Percentiles rank a stretch among this genome's conserved stretches.
Evolutionary conservation across 2,888 invertebrate species (phyloP).

Genomic region (Xylota sylvarum): DNA sequence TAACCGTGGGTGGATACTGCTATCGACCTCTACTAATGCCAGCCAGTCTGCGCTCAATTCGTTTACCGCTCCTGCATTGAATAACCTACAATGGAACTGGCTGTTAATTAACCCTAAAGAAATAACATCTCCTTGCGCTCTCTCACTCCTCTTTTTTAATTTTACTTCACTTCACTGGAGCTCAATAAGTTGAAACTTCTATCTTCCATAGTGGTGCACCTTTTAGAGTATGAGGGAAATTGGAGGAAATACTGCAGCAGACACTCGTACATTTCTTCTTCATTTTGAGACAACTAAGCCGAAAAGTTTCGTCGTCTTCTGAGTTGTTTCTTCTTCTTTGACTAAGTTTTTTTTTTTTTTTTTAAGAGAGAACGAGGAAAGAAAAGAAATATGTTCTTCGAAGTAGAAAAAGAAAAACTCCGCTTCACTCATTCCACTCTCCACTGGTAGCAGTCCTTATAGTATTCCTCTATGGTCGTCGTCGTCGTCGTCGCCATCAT

Average conservation of each 20-base stretch:
- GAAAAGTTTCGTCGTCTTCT: conserved; percentile 71
- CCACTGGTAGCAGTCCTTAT: conserved; percentile 15
- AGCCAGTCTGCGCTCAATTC: conserved; percentile 25
- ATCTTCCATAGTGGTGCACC: conserved; percentile 29
- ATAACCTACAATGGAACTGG: conserved; percentile 55
- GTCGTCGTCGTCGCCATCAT: conserved; percentile 42
- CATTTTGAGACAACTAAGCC: conserved; percentile 71
- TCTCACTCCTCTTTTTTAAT: conserved; percentile 29
- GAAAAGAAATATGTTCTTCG: conserved; percentile 17
- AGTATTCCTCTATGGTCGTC: conserved; percentile 32
- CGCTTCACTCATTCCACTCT: background rate
- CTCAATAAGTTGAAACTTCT: conserved; percentile 61
- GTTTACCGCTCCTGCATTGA: conserved; percentile 37
- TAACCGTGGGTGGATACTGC: background rate
- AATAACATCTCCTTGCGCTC: conserved; percentile 50
- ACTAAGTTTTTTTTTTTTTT: too few relatives aligned
- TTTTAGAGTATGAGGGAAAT: background rate
- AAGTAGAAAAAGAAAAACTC: conserved; percentile 38
- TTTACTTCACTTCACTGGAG: conserved; percentile 57
- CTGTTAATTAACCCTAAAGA: conserved; percentile 72
- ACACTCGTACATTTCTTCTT: conserved; percentile 63
- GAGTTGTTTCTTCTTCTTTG: conserved; percentile 51
- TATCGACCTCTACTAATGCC: conserved; percentile 6
- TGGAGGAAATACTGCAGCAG: conserved; percentile 34
- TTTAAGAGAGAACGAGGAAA: background rate